A percentile compares a stretch with the other conserved stretches of the same genome.
Evolutionary conservation across 2,888 invertebrate species (phyloP).

Genomic region (Caenorhabditis sp.): DNA sequence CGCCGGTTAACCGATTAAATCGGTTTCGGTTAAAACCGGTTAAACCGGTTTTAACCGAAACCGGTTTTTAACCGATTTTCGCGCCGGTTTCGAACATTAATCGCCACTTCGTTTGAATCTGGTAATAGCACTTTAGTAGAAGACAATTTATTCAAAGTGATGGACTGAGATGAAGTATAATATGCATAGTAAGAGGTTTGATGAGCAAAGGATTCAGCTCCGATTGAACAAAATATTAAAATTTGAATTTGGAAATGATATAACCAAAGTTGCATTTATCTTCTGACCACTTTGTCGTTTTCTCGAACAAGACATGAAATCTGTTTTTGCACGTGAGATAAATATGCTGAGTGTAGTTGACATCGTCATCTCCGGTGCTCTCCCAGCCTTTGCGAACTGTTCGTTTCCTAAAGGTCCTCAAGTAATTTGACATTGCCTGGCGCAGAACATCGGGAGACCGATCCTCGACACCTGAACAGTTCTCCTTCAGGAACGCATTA

Average conservation of each 20-base stretch:
- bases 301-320: too few relatives aligned
- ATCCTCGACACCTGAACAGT: neutral
- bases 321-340: neutral
- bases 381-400: neutral
- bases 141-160: too few relatives aligned
- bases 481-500: neutral
- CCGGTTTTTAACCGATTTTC: too few relatives aligned
- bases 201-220: neutral
- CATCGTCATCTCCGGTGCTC: neutral
- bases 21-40: too few relatives aligned
- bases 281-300: neutral
- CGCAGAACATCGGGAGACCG: neutral
- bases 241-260: neutral
- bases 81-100: too few relatives aligned
- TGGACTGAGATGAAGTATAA: too few relatives aligned
- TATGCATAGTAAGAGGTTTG: too few relatives aligned
- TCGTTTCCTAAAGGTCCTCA: neutral
- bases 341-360: neutral
- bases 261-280: neutral
- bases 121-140: too few relatives aligned
- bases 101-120: too few relatives aligned
- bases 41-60: too few relatives aligned
- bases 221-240: neutral
- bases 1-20: too few relatives aligned
- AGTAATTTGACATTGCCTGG: neutral